Evolutionary conservation across 2,888 invertebrate species (phyloP).

Genomic region (Drosophila neoperkinsi): DNA sequence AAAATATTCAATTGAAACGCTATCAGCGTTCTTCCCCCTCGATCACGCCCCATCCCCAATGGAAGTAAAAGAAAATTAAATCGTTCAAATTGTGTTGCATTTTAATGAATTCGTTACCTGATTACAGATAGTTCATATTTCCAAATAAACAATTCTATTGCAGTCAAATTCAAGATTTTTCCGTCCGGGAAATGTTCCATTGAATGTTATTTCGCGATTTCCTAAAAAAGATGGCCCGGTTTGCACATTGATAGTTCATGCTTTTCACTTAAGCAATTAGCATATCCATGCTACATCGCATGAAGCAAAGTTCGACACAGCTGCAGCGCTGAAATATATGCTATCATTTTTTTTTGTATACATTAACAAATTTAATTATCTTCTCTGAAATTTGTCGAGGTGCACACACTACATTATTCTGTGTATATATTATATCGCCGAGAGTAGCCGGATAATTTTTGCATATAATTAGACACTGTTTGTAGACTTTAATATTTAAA

Average conservation of each 20-base stretch:
- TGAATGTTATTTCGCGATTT: background rate
- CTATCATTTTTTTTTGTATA: constrained; percentile 10
- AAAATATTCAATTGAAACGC: background rate
- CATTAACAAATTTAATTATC: background rate
- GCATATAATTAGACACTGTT: constrained; percentile 37
- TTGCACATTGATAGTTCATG: constrained; percentile 21
- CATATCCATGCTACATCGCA: background rate
- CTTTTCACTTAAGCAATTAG: background rate
- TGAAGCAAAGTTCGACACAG: constrained; percentile 19
- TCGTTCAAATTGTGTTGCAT: background rate
- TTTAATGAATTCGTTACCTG: background rate
- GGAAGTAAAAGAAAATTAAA: background rate
- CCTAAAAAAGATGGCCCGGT: background rate
- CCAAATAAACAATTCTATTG: background rate
- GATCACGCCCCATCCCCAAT: background rate
- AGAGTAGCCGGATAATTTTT: constrained; percentile 28
- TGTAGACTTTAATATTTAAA: constrained; percentile 27
- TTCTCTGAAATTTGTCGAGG: background rate
- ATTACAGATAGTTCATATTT: background rate
- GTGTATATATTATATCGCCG: constrained; percentile 1
- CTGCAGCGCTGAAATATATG: constrained; percentile 38
- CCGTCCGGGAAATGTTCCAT: background rate
- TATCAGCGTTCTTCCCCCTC: background rate
- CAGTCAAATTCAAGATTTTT: too few species aligned
- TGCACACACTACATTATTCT: constrained; percentile 5